Evolutionary conservation across 2,113 vertebrate genomes (phyloP), one percentile per base, ranked within the genome.

Genomic region (Pseudopodoces humilis): DNA sequence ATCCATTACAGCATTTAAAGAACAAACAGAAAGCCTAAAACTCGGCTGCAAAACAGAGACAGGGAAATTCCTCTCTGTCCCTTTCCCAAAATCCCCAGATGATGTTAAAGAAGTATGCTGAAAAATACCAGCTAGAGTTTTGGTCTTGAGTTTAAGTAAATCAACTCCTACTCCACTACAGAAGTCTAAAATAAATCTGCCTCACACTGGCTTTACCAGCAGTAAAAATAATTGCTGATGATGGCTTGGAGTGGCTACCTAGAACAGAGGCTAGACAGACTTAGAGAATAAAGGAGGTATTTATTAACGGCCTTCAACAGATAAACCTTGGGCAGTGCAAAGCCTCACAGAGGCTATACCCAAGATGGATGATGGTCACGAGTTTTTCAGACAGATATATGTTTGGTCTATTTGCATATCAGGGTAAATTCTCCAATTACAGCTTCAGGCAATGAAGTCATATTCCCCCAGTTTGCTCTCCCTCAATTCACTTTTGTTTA

Each of bases 351-450:
- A 44, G 31, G 31, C 31, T 52, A 5, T 22, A 43, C 24, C 39
- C 59, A n/a, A 13, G 19, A 18, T 30, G 31, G 11, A 53, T 2
- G 0, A 52, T 13, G 10, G 9, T 15, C 31, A 30, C 0, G 1
- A 64, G 39, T 7, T n/a, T 52, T 64, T 78, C 15, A 6, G 18
- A 41, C 59, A 53, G 37, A 18, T 6, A 3, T 7, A 53, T 18
- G 24, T 64, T 43, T 43, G 47, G 14, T 43, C 9, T 18, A 11
- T 53, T 13, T 23, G 15, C 1, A 8, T 14, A 78, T 52, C 59
- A 63, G 11, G 30, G 18, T 74, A 25, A 55, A 72, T 27, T 43
- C 6, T 74, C 52, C 70, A 28, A 16, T 44, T 44, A n/a, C 17
- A 56, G 23, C 31, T n/a, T 44, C 41, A 44, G 31, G 41, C 28